Base-by-base conservation (phyloP, 2,113 vertebrate species). In the Alosa alosa region DNA sequence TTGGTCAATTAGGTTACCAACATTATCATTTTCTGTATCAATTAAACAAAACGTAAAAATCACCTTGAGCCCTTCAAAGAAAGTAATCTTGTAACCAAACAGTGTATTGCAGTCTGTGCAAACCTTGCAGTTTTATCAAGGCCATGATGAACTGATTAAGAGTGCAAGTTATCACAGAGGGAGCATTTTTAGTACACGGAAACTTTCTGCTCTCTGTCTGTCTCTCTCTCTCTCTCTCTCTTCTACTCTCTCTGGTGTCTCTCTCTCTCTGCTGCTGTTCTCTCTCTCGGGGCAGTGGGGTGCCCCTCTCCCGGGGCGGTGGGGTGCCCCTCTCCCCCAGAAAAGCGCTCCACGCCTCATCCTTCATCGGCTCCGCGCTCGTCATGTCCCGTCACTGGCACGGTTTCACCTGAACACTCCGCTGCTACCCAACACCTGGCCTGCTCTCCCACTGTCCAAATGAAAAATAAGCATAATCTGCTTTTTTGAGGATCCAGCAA, bases 391-490 rank as follows among this genome's bases (percentile, higher is more conserved):
- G 95, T 98, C 97, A 96, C 96, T 96, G 92, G 96, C 96, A 96
- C 96, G 97, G 98, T 99, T 99, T 98, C 98, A 99, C 98, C 98
- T 99, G 97, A 99, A 99, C 97, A 98, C 97, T 97, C 97, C 88
- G 95, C 96, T 98, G 98, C 96, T 98, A 97, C 97, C 97, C 97
- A 98, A 99, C 98, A 99, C 98, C 98, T 99, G 98, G 97, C 97
- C 97, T 97, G 96, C 96, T 97, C 97, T 97, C 97, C 96, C 96
- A 96, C 97, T 98, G 98, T 99, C 98, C 97, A 98, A 97, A 99
- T 99, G 98, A 99, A 99, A 99, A 98, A 99, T 99, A 98, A 98
- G 98, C 97, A 97, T 99, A 97, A 99, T 99, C 97, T 98, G 96
- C 96, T 97, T 97, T 94, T 97, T 96, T 96, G 96, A 97, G 97